Percentiles rank a stretch among this genome's conserved stretches.
These are phyloP conservation scores for Eucriotettix oculatus DNA, from an alignment of 2,888 invertebrate species.

Conservation along the genomic window DNA sequence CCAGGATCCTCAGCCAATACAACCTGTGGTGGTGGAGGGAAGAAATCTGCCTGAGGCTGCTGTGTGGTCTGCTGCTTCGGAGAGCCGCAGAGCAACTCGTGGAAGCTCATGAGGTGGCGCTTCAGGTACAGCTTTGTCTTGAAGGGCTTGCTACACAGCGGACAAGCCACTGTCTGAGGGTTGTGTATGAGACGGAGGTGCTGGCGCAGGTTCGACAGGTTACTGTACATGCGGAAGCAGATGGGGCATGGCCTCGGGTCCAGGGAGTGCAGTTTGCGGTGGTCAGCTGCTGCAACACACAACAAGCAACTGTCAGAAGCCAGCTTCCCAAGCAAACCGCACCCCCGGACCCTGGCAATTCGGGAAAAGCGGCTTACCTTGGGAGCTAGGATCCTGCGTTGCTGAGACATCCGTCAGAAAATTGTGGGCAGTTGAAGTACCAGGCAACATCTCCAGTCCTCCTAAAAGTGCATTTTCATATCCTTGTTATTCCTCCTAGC, in stretches of 20 bases:
- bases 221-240: constrained; percentile 46
- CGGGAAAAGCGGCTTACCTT: constrained; percentile 18
- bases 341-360: not conserved
- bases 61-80: not conserved
- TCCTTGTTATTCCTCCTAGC: too few relatives aligned
- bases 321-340: too few relatives aligned
- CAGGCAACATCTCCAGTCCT: constrained; percentile 27
- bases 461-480: constrained; percentile 11
- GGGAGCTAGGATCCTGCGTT: constrained; percentile 17
- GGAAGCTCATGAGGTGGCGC: constrained; percentile 39
- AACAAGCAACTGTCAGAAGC: not conserved
- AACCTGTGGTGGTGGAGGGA: constrained; percentile 8
- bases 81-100: constrained; percentile 21
- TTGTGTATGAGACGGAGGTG: constrained; percentile 48
- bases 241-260: constrained; percentile 42
- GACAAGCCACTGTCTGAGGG: constrained; percentile 42
- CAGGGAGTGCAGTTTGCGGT: constrained; percentile 33
- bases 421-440: constrained; percentile 18
- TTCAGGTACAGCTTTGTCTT: constrained; percentile 45
- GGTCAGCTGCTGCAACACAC: constrained; percentile 27
- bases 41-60: not conserved
- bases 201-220: constrained; percentile 44
- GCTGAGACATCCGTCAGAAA: constrained; percentile 18
- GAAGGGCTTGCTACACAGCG: constrained; percentile 42
- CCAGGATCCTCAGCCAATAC: not conserved